Conservation (phyloP, 2,888 invertebrate species). For the Griposia aprilina region DNA sequence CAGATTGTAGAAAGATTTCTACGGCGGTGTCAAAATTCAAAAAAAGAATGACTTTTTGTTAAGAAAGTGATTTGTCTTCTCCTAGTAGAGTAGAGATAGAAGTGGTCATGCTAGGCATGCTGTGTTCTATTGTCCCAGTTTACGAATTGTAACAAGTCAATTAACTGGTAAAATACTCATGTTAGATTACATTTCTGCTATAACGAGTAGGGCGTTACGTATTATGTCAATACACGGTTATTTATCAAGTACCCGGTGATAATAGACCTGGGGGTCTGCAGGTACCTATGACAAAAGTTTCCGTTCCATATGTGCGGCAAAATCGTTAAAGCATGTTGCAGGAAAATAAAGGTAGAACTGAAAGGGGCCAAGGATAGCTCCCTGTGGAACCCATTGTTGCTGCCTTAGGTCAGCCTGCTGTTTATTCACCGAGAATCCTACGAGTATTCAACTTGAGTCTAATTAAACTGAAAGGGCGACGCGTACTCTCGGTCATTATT, state of each 20-base stretch:
- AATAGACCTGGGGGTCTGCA: neutral
- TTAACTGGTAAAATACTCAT: conserved; percentile 50
- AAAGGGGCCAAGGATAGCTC: neutral
- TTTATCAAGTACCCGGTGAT: neutral
- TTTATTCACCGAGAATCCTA: neutral
- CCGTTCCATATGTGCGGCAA: neutral
- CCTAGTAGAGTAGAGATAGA: no score
- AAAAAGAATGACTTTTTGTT: no score
- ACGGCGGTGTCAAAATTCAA: no score
- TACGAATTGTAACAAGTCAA: conserved; percentile 34
- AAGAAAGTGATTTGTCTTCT: no score
- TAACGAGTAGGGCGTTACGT: neutral
- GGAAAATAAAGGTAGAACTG: neutral
- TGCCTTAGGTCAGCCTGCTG: neutral
- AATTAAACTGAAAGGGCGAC: neutral
- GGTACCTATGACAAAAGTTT: neutral
- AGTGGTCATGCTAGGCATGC: no score
- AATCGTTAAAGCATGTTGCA: neutral
- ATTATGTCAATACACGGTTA: neutral
- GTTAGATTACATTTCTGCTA: neutral
- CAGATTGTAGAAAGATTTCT: no score
- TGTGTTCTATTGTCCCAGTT: conserved; percentile 19
- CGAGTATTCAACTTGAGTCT: neutral
- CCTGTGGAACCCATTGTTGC: neutral
- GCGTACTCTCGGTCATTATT: conserved; percentile 42